Conservation (phyloP, 2,797 vertebrate genomes). For the Apogon hyalosoma region DNA sequence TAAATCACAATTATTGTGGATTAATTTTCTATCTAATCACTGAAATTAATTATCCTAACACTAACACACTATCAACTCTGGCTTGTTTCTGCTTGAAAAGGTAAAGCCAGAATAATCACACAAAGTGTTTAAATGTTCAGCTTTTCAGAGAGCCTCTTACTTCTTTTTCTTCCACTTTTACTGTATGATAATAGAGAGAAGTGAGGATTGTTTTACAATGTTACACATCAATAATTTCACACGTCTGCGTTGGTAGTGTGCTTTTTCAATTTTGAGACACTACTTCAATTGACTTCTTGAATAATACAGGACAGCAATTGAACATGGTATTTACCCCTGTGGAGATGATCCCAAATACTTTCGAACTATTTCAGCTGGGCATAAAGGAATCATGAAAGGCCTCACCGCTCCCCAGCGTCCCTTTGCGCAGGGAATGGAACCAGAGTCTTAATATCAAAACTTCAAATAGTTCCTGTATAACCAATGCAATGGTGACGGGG, state of each 20-base stretch:
- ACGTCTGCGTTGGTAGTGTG: conserved; percentile 60
- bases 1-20: too few species aligned
- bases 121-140: conserved; percentile 35
- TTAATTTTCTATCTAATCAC: too few species aligned
- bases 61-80: too few species aligned
- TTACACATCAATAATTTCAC: conserved; percentile 77
- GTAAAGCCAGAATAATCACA: conserved; percentile 18
- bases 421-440: conserved; percentile 76
- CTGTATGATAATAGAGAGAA: conserved; percentile 59
- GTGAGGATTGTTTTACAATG: conserved; percentile 54
- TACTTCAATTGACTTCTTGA: conserved; percentile 72
- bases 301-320: conserved; percentile 77
- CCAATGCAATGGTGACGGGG: conserved; percentile 77
- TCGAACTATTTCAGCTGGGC: conserved; percentile 79
- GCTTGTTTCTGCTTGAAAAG: too few species aligned
- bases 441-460: conserved; percentile 82
- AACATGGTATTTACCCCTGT: conserved; percentile 74
- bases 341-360: conserved; percentile 80
- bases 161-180: conserved; percentile 42
- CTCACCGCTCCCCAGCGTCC: conserved; percentile 73
- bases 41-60: too few species aligned
- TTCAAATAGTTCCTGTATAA: conserved; percentile 87
- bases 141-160: conserved; percentile 33
- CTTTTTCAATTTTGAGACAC: conserved; percentile 72
- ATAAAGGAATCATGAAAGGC: conserved; percentile 84